Evolutionary conservation across 1,140 invertebrate species (phyloP).

Genomic region (Drosophila truncata): DNA sequence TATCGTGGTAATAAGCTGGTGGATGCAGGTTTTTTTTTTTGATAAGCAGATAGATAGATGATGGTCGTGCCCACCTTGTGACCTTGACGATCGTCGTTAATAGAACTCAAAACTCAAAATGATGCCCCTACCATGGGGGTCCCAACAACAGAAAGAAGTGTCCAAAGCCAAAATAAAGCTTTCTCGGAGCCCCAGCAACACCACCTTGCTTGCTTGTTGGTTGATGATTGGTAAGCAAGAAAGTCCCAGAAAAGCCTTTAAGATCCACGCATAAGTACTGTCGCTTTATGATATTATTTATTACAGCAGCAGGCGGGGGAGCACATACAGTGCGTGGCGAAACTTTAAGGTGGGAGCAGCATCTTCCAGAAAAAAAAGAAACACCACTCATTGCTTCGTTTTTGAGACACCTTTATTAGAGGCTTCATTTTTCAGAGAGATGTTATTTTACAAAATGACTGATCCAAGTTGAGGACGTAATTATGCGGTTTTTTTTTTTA

Average conservation of each 20-base stretch:
- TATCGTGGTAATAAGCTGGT: slow-evolving; percentile 12
- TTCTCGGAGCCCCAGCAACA: not conserved
- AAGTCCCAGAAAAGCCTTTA: not conserved
- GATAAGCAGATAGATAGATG: slow-evolving; percentile 17
- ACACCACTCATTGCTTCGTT: slow-evolving; percentile 14
- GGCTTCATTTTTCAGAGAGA: slow-evolving; percentile 26
- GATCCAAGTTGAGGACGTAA: slow-evolving; percentile 24
- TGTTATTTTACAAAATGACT: slow-evolving; percentile 44
- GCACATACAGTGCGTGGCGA: slow-evolving; percentile 3
- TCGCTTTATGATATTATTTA: slow-evolving; percentile 9
- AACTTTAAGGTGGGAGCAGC: not conserved
- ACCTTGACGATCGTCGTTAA: slow-evolving; percentile 11
- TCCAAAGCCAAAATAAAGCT: slow-evolving; percentile 3
- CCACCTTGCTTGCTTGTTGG: not conserved
- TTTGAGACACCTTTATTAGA: slow-evolving; percentile 36
- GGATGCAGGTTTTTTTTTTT: not conserved
- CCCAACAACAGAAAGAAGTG: not conserved
- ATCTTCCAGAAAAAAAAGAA: not conserved
- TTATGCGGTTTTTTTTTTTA: slow-evolving; percentile 2
- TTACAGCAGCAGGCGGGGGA: not conserved
- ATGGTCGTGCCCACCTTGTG: slow-evolving; percentile 16
- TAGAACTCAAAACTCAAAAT: not conserved
- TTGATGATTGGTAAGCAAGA: not conserved
- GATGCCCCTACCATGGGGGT: not conserved
- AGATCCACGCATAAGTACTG: slow-evolving; percentile 6